Evolutionary conservation across 2,113 vertebrate species (phyloP).

Genomic region (Nerophis lumbriciformis): DNA sequence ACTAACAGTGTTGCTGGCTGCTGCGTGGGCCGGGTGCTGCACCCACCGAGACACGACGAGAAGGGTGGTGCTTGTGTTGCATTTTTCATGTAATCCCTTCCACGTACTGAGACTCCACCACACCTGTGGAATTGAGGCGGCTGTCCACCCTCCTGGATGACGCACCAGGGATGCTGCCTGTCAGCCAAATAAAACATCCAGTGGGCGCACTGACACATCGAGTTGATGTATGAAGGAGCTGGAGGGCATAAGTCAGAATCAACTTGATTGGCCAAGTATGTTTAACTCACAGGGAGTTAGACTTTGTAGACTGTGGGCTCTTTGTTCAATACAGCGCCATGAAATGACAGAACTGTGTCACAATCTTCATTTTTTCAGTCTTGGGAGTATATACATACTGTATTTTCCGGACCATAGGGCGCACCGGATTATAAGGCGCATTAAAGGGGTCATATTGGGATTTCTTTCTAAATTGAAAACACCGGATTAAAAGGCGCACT

Average conservation of each 20-base stretch:
- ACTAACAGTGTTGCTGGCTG: not conserved
- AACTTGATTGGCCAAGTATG: too few species aligned
- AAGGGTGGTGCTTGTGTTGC: not conserved
- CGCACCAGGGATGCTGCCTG: not conserved
- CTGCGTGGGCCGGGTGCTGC: not conserved
- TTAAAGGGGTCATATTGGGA: too few species aligned
- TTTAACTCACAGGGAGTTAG: too few species aligned
- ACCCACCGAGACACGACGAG: not conserved
- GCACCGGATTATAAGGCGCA: too few species aligned
- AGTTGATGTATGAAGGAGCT: not conserved
- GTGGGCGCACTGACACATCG: conserved; percentile 1
- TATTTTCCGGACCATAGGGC: too few species aligned
- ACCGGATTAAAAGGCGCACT: too few species aligned
- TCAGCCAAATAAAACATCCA: conserved; percentile 25
- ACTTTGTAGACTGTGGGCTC: too few species aligned
- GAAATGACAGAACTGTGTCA: too few species aligned
- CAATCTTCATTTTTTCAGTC: too few species aligned
- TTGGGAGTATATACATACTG: too few species aligned
- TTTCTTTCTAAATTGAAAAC: too few species aligned
- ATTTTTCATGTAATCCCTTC: conserved; percentile 14
- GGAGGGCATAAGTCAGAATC: not conserved
- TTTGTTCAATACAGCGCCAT: too few species aligned
- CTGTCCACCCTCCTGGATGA: conserved; percentile 12
- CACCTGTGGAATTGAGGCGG: conserved; percentile 29
- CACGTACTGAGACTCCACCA: conserved; percentile 1